These are phyloP conservation scores for Hanleya hanleyi DNA, from an alignment of 2,888 invertebrate species.

Conservation along the genomic window DNA sequence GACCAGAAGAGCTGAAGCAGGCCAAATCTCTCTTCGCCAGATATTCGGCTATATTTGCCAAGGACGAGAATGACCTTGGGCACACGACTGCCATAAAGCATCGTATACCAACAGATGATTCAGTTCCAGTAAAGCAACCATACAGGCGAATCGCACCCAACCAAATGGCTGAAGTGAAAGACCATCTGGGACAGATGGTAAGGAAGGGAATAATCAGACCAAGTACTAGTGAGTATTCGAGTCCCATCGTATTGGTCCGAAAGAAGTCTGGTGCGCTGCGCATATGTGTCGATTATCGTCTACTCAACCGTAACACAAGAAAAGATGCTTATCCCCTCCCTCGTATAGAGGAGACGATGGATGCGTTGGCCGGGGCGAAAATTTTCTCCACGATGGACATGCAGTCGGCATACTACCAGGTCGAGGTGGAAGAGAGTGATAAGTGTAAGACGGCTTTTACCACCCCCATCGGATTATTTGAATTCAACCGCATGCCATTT, in stretches of 20 bases:
- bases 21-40: no score
- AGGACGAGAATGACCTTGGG: constrained; percentile 38
- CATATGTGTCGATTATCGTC: constrained; percentile 35
- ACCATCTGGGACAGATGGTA: constrained; percentile 28
- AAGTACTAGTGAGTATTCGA: constrained; percentile 34
- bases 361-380: constrained; percentile 18
- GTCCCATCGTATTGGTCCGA: constrained; percentile 35
- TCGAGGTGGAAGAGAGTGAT: constrained; percentile 14
- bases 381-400: constrained; percentile 27
- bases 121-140: constrained; percentile 22
- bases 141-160: constrained; percentile 32
- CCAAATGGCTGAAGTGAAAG: constrained; percentile 28
- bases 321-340: constrained; percentile 38
- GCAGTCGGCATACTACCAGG: constrained; percentile 18
- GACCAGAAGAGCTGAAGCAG: no score
- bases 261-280: constrained; percentile 33
- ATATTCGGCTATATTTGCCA: no score
- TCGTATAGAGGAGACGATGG: constrained; percentile 34
- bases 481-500: constrained; percentile 22
- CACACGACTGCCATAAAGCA: constrained; percentile 26
- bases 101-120: constrained; percentile 12
- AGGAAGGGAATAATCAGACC: constrained; percentile 33
- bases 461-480: constrained; percentile 13
- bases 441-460: constrained; percentile 21
- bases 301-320: constrained; percentile 30